Conservation (phyloP, 2,113 vertebrate species). For the Hemiscyllium ocellatum region DNA sequence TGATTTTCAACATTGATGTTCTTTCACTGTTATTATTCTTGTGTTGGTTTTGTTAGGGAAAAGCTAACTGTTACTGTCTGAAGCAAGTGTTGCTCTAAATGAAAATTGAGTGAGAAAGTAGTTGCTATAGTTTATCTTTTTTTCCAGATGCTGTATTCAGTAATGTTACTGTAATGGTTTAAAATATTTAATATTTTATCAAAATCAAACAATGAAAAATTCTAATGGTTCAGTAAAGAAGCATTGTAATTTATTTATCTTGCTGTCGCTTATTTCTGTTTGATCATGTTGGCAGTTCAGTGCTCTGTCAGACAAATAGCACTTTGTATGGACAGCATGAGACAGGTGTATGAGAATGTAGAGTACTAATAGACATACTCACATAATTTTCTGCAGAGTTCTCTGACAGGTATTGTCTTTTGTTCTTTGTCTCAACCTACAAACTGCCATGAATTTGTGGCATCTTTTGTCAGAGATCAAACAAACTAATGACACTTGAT, state of each 20-base stretch:
- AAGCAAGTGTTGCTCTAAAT: neutral
- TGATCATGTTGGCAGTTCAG: conserved; percentile 46
- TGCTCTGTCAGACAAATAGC: conserved; percentile 54
- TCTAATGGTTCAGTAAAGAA: conserved; percentile 22
- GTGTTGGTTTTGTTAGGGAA: neutral
- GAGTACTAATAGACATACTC: conserved; percentile 75
- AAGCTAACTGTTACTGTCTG: neutral
- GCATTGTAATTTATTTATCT: conserved; percentile 34
- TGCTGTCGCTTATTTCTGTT: conserved; percentile 27
- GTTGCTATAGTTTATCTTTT: neutral
- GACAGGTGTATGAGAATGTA: conserved; percentile 58
- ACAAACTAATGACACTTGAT: conserved; percentile 84
- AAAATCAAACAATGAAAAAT: neutral
- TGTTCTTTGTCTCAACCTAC: conserved; percentile 74
- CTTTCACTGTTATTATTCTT: neutral
- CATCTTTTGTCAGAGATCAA: conserved; percentile 89
- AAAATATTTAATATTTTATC: conserved; percentile 31
- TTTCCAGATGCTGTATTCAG: neutral
- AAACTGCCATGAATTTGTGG: conserved; percentile 85
- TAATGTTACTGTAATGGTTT: conserved; percentile 9
- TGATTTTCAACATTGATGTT: neutral
- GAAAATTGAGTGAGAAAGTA: neutral
- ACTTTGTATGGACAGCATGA: conserved; percentile 57
- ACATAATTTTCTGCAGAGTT: conserved; percentile 66
- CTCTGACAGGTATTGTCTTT: conserved; percentile 79